Evolutionary conservation across 2,888 invertebrate genomes (phyloP), one percentile per base, ranked within the genome.

Genomic region (Macaria liturata): DNA sequence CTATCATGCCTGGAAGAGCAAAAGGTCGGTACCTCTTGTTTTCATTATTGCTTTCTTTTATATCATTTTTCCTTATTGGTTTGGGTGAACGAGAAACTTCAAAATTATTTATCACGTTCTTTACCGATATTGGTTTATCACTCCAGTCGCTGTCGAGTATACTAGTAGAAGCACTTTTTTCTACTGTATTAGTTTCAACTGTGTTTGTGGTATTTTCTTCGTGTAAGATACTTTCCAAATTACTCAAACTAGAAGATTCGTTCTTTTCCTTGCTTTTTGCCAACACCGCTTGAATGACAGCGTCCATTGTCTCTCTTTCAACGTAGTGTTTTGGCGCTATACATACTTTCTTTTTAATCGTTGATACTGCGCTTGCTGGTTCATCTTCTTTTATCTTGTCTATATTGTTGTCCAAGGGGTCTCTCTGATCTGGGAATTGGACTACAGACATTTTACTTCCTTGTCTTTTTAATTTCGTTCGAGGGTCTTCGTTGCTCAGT

Each of bases 181-280:
- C 46, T 31, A 43, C 8, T 8, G 31, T 34, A 3, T 45, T 3
- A 32, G 31, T 34, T 7, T 44, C 43, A 8, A n/a, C n/a, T n/a
- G 20, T 20, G 20, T 37, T 37, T 6, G 34, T 37, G 34, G 5
- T 37, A 4, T 6, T 7, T 8, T 62, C 59, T n/a, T 61, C 54
- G n/a, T 57, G 69, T 32, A 72, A 40, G 8, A 80, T 59, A 32
- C 71, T 68, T 53, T 77, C 70, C 0, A 80, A 43, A 57, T 80
- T 72, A 37, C 70, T 67, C 30, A 75, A 63, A 46, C 72, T 74
- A 7, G 72, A 68, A 1, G 66, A 64, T 55, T 73, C 74, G 32
- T 49, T 65, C 40, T 66, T 66, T 9, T 69, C 65, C 44, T 32
- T 34, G 4, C 63, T 60, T 54, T 69, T 74, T 3, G 48, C 55